Base-by-base conservation (phyloP, 2,797 vertebrate species). In the Tangara arthus region DNA sequence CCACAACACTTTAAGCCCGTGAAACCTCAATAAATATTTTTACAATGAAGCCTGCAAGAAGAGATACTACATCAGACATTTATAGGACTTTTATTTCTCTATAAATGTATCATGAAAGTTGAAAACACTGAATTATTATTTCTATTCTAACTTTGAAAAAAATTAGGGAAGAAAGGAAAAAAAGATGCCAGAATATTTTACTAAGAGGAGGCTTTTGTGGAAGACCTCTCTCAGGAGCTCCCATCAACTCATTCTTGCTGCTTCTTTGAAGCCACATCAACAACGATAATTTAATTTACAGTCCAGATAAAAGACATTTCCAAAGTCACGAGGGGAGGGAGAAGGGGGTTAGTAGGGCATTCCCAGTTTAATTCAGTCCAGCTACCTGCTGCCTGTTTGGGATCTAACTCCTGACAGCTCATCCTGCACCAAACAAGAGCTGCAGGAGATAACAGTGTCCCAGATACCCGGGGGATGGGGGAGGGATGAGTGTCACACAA, bases 11-110 rank as follows among this genome's bases (percentile, higher is more conserved):
- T 87, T 10, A 78, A 73, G 15, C 26, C n/a, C 32, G 6, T 7
- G 26, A 84, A 55, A 71, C n/a, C 57, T 82, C 82, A 90, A 70
- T 79, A 90, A 95, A 87, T 78, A 81, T 46, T 93, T 95, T 95
- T 85, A 92, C 0, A 0, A 86, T 30, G 35, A 92, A 59, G 42
- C 22, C 32, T 76, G 47, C 37, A 63, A 88, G 55, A 82, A 64
- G 65, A 94, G 30, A 82, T 64, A 90, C 79, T 27, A 53, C n/a
- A 72, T 47, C 30, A 84, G 71, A 89, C 37, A 72, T 73, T 89
- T 77, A 77, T 18, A 63, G 53, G 42, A 21, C 46, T 65, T 60
- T 66, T 73, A 73, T 91, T 75, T 9, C 55, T 79, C 87, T 78
- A 61, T 53, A 95, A 94, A 87, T 16, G 9, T 35, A 57, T 52